These are phyloP conservation scores for Irena cyanogastra DNA, from an alignment of 2,113 vertebrate genomes.

Conservation along the genomic window DNA sequence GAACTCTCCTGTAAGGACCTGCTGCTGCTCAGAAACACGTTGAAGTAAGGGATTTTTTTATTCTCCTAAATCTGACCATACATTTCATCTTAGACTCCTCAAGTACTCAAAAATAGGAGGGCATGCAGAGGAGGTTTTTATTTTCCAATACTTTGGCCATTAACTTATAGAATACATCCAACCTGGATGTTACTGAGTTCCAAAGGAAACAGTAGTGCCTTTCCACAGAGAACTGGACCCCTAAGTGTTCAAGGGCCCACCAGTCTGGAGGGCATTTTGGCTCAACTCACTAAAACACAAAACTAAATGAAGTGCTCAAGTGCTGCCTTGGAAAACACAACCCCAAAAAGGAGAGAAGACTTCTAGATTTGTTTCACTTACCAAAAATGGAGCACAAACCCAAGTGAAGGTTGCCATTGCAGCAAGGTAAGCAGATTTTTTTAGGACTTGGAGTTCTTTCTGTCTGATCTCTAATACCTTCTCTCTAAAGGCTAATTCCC, in stretches of 20 bases:
- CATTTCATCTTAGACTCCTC: background rate
- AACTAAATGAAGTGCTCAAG: background rate
- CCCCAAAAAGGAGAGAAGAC: background rate
- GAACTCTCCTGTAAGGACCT: background rate
- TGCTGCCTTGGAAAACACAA: background rate
- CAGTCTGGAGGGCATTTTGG: background rate
- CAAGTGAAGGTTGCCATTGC: conserved; percentile 93
- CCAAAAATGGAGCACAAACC: conserved; percentile 97
- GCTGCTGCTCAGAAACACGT: background rate
- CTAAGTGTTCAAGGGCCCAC: background rate
- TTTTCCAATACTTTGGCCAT: background rate
- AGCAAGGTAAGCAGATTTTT: conserved; percentile 87
- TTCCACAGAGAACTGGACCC: background rate
- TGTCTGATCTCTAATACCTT: conserved; percentile 88
- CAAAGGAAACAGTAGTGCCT: background rate
- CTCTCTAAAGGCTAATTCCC: conserved; percentile 93
- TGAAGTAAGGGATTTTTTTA: background rate
- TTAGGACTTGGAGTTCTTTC: conserved; percentile 89
- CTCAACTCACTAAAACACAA: background rate
- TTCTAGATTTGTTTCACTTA: conserved; percentile 68
- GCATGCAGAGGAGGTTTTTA: background rate
- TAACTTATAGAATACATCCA: background rate
- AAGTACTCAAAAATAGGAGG: background rate
- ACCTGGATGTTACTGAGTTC: background rate
- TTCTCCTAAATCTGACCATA: background rate